phyloP scores from a whole-genome alignment of 92 coral and sea anemone species.

The Hydrozoanthus gracilis region DNA sequence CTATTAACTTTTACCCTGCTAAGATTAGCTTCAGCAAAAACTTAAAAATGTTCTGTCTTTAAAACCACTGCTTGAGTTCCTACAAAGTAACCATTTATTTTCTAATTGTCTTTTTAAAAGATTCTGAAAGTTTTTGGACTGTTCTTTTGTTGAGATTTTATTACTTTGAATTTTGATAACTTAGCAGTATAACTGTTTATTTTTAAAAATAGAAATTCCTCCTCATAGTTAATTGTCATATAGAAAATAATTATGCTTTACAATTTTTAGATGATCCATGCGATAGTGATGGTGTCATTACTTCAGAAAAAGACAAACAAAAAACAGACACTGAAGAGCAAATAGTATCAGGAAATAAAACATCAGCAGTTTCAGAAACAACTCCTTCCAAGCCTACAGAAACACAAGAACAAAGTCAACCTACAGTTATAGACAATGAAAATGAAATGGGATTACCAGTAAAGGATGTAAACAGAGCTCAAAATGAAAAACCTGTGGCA shows the following conservation, averaged over 20 bases:
- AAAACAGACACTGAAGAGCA: background rate
- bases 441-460: background rate
- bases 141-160: no score
- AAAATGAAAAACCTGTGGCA: background rate
- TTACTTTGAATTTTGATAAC: no score
- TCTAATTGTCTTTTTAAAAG: no score
- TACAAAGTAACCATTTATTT: no score
- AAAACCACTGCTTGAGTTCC: no score
- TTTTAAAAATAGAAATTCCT: no score
- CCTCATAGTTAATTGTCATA: no score
- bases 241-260: background rate
- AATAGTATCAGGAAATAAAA: background rate
- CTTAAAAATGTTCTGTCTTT: no score
- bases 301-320: background rate
- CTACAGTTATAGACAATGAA: background rate
- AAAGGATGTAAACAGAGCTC: background rate
- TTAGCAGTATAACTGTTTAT: no score
- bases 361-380: background rate
- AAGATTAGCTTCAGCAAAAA: no score
- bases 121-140: no score
- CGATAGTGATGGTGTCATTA: constrained; percentile 32
- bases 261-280: constrained; percentile 52
- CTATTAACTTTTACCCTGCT: no score
- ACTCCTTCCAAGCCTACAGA: background rate
- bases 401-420: background rate